Conservation (phyloP, 2,113 vertebrate genomes). For the Menidia beryllina region DNA sequence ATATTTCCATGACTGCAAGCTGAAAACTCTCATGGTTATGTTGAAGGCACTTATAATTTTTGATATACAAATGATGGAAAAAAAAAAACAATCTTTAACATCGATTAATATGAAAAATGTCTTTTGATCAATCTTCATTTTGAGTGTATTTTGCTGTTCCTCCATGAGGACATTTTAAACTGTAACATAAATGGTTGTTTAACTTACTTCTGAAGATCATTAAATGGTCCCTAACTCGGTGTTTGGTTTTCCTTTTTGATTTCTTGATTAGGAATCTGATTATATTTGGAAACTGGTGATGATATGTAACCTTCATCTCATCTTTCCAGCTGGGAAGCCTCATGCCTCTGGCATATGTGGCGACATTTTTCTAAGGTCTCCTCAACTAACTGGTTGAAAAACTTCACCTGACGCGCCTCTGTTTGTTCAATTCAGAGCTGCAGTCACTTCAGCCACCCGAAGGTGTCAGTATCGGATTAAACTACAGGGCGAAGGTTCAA, state of each 20-base stretch:
- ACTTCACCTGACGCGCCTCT: not conserved
- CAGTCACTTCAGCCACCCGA: conserved; percentile 45
- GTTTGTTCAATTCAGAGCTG: conserved; percentile 8
- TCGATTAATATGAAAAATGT: conserved; percentile 79
- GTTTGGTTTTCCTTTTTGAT: conserved; percentile 24
- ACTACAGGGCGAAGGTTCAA: not conserved
- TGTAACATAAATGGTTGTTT: conserved; percentile 86
- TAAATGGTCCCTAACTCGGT: conserved; percentile 82
- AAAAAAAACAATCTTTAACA: conserved; percentile 58
- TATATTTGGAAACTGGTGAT: conserved; percentile 4
- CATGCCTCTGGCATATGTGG: not conserved
- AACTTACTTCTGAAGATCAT: conserved; percentile 84
- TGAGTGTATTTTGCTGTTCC: conserved; percentile 86
- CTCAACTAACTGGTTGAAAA: not conserved
- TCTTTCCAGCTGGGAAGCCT: not conserved
- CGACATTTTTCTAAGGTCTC: not conserved
- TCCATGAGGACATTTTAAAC: conserved; percentile 88
- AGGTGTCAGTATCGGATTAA: conserved; percentile 64
- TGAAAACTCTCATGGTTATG: conserved; percentile 68
- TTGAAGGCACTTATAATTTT: conserved; percentile 85
- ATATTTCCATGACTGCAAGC: conserved; percentile 71
- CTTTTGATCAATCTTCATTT: conserved; percentile 82
- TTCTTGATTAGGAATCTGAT: not conserved
- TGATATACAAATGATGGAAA: conserved; percentile 68
- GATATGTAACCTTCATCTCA: not conserved